Percentiles rank a stretch among this genome's conserved stretches.
Evolutionary conservation across 2,797 vertebrate species (phyloP).

Genomic region (Hafferia zeledoni): DNA sequence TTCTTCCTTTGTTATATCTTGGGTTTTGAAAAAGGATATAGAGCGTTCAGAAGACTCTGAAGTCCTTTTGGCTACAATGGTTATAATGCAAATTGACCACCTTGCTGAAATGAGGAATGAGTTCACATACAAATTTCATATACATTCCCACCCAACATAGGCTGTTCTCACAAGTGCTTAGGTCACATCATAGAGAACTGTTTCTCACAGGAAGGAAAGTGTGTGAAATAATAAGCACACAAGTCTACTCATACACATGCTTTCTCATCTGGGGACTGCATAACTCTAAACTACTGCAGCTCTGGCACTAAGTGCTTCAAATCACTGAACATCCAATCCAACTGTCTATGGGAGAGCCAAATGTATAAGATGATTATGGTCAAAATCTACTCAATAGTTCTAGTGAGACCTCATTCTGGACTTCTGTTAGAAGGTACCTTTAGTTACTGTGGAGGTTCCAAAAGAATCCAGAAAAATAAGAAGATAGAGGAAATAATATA

Average conservation of each 20-base stretch:
- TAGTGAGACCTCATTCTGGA: background rate
- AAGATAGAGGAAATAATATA: background rate
- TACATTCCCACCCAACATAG: background rate
- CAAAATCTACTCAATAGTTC: background rate
- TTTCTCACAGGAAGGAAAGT: background rate
- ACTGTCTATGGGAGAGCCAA: background rate
- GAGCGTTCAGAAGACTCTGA: background rate
- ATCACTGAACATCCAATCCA: background rate
- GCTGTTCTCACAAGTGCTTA: background rate
- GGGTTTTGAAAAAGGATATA: background rate
- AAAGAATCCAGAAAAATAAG: background rate
- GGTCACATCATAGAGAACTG: background rate
- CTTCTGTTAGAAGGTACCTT: background rate
- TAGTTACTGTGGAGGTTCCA: background rate
- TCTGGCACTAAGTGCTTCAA: background rate
- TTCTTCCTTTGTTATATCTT: background rate
- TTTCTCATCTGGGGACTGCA: background rate
- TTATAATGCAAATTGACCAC: background rate
- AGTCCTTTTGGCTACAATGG: background rate
- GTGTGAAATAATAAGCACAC: background rate
- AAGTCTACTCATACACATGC: background rate
- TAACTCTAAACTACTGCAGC: background rate
- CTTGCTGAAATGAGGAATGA: background rate
- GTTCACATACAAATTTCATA: background rate
- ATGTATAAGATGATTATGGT: fast-evolving